A percentile compares a stretch with the other conserved stretches of the same genome.
These are phyloP conservation scores for Cryptophagus acutangulus DNA, from an alignment of 2,888 invertebrate species.

Conservation along the genomic window DNA sequence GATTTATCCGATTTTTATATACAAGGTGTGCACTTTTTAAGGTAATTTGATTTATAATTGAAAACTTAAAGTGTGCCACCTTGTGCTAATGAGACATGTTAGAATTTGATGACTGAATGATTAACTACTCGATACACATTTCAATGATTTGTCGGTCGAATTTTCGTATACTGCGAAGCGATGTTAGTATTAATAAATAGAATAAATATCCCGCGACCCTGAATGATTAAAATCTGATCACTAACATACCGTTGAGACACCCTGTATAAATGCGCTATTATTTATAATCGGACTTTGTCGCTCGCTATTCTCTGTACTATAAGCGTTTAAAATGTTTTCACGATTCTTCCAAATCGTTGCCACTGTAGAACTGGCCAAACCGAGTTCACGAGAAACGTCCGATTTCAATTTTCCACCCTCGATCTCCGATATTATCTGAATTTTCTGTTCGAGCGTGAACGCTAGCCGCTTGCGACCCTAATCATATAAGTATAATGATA, in stretches of 20 bases:
- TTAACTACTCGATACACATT: no score
- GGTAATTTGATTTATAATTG: no score
- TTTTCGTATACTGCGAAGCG: slow-evolving; percentile 3
- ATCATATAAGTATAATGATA: slow-evolving; percentile 16
- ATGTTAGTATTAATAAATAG: slow-evolving; percentile 3
- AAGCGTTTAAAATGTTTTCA: slow-evolving; percentile 48
- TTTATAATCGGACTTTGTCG: slow-evolving; percentile 19
- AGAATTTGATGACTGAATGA: no score
- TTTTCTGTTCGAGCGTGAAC: slow-evolving; percentile 58
- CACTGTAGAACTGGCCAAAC: slow-evolving; percentile 54
- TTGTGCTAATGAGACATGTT: no score
- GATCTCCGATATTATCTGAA: slow-evolving; percentile 57
- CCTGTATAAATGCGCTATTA: slow-evolving; percentile 23
- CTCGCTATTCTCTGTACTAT: slow-evolving; percentile 33
- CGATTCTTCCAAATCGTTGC: slow-evolving; percentile 58
- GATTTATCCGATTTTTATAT: no score
- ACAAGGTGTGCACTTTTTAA: no score
- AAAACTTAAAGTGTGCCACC: no score
- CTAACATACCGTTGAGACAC: slow-evolving; percentile 30
- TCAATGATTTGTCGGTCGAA: no score
- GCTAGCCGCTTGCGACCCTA: slow-evolving; percentile 58
- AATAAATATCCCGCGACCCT: slow-evolving; percentile 2
- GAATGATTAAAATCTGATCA: slow-evolving; percentile 13
- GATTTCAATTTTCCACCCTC: slow-evolving; percentile 56
- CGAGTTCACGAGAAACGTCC: slow-evolving; percentile 54